phyloP scores from a whole-genome alignment of 35 echinoderm and acorn worm species.

The Heliocidaris tuberculata region DNA sequence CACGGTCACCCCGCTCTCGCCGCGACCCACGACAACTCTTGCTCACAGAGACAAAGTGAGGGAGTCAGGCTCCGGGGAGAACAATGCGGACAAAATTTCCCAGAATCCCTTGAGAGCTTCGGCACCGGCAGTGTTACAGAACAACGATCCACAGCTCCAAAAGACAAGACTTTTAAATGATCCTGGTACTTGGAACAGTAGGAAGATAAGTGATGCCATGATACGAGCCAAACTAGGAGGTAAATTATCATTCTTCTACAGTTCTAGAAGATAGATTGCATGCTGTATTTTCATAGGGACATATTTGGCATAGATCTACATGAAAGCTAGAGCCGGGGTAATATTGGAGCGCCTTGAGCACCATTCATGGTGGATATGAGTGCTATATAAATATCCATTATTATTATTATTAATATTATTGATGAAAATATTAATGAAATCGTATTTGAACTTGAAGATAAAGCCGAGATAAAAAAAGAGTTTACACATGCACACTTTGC shows the following conservation, averaged over 20 bases:
- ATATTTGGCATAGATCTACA: no score
- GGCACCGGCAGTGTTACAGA: neutral
- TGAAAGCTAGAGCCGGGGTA: no score
- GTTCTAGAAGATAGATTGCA: neutral
- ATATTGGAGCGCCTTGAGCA: no score
- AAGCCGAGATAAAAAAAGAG: no score
- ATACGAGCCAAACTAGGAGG: constrained; percentile 91
- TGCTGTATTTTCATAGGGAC: neutral
- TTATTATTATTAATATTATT: no score
- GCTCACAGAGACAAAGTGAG: constrained; percentile 66
- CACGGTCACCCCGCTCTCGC: constrained; percentile 78
- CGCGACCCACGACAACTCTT: constrained; percentile 65
- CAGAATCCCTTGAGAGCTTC: neutral
- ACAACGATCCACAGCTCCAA: constrained; percentile 58
- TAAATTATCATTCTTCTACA: constrained; percentile 32
- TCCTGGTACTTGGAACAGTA: constrained; percentile 83
- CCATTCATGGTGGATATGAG: no score
- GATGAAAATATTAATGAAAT: no score
- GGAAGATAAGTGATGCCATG: constrained; percentile 87
- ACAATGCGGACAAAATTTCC: neutral
- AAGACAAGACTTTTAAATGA: constrained; percentile 80
- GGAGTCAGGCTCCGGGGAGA: neutral
- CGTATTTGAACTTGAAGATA: no score
- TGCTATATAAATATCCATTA: no score
- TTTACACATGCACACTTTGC: no score